A percentile compares a stretch with the other conserved stretches of the same genome.
Evolutionary conservation across 2,888 invertebrate species (phyloP).

Genomic region (Physocephala rufipes): DNA sequence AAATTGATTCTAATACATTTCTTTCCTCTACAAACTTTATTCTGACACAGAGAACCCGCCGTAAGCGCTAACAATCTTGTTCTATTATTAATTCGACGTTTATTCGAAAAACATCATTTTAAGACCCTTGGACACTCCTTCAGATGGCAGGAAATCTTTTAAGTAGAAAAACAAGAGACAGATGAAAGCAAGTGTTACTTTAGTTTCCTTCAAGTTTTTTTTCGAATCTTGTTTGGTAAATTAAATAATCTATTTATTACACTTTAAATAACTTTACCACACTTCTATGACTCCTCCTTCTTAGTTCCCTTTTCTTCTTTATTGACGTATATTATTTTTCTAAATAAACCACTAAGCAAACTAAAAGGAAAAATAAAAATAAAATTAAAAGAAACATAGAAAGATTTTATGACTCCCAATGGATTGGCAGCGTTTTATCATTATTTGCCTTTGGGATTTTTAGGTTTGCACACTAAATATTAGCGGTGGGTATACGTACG

Average conservation of each 20-base stretch:
- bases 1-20: no score
- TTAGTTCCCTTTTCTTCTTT: not conserved
- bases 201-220: not conserved
- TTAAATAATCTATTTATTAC: no score
- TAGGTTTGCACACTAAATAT: not conserved
- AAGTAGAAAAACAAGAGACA: no score
- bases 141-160: no score
- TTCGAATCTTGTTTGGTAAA: no score
- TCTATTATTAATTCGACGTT: no score
- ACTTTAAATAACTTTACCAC: not conserved
- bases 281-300: not conserved
- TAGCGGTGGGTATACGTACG: not conserved
- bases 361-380: not conserved
- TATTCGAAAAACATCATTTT: no score
- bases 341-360: not conserved
- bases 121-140: no score
- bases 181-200: no score
- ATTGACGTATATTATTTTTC: not conserved
- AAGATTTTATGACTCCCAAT: constrained; percentile 38
- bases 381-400: constrained; percentile 8
- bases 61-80: no score
- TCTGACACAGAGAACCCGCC: no score
- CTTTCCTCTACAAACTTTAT: no score
- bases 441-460: constrained; percentile 18
- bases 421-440: constrained; percentile 37